Conservation (phyloP, 2,797 vertebrate species). For the Thamnophis elegans region DNA sequence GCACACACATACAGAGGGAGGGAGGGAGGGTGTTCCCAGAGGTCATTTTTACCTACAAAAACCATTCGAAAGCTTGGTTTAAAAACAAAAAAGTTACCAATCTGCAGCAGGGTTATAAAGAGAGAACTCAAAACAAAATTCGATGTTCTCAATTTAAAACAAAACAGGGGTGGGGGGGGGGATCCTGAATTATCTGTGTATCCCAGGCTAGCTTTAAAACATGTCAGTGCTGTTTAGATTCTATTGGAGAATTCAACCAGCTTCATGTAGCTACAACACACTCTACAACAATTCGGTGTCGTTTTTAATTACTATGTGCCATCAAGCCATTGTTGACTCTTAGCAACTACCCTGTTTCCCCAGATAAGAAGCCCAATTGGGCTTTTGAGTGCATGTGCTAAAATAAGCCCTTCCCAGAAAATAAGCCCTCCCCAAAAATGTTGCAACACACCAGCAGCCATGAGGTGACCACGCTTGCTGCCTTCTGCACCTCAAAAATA, state of each 20-base stretch:
- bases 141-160: conserved; percentile 37
- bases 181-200: not conserved
- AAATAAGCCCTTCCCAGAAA: no score
- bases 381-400: no score
- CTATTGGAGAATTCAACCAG: not conserved
- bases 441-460: no score
- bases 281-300: not conserved
- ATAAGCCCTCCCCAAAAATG: no score
- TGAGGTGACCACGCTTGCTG: no score
- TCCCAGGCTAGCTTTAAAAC: not conserved
- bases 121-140: conserved; percentile 13
- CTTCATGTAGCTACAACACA: not conserved
- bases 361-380: no score
- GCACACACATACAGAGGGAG: not conserved
- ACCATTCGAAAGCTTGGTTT: conserved; percentile 44
- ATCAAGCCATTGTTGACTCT: not conserved
- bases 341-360: not conserved
- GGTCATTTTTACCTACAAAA: conserved; percentile 64
- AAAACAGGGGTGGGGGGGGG: not conserved
- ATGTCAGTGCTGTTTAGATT: not conserved
- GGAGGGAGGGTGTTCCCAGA: not conserved
- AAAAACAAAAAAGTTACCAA: conserved; percentile 16
- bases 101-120: conserved; percentile 26
- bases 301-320: not conserved
- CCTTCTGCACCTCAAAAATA: no score